Evolutionary conservation across 2,888 invertebrate genomes (phyloP).

Genomic region (Diarsia rubi): DNA sequence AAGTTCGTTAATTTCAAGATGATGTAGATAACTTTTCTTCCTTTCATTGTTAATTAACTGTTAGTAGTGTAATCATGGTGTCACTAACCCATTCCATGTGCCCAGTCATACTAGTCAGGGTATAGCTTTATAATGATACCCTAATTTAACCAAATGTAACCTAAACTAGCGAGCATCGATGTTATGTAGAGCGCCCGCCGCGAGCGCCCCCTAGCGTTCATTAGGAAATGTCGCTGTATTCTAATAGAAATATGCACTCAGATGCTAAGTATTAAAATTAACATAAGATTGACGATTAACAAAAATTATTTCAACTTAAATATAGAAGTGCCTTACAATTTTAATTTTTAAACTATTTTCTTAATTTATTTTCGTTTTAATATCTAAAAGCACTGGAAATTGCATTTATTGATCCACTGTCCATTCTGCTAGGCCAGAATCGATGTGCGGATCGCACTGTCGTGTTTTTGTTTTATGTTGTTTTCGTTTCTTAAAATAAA

Average conservation of each 20-base stretch:
- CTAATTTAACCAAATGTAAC: constrained; percentile 74
- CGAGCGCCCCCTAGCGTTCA: constrained; percentile 68
- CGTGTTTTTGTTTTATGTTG: constrained; percentile 69
- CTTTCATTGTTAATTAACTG: constrained; percentile 68
- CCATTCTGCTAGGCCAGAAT: constrained; percentile 79
- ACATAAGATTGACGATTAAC: constrained; percentile 79
- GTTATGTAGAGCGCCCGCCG: constrained; percentile 60
- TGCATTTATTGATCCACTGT: constrained; percentile 86
- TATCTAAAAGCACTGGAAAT: constrained; percentile 79
- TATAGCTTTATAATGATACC: constrained; percentile 80
- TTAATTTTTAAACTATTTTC: constrained; percentile 86
- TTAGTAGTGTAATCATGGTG: constrained; percentile 75
- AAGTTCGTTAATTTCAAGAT: constrained; percentile 69
- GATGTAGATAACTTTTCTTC: constrained; percentile 62
- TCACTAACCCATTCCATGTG: constrained; percentile 87
- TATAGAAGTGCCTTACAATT: constrained; percentile 90
- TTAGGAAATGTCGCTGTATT: constrained; percentile 75
- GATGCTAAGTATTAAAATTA: constrained; percentile 79
- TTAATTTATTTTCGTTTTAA: constrained; percentile 77
- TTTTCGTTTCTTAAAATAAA: constrained; percentile 69
- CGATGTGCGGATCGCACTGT: constrained; percentile 69
- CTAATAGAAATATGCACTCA: constrained; percentile 76
- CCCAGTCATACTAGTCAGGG: constrained; percentile 87
- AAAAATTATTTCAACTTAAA: constrained; percentile 84
- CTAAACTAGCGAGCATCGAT: constrained; percentile 70